Evolutionary conservation across 2,113 vertebrate species (phyloP).

Genomic region (Trichomycterus rosablanca): DNA sequence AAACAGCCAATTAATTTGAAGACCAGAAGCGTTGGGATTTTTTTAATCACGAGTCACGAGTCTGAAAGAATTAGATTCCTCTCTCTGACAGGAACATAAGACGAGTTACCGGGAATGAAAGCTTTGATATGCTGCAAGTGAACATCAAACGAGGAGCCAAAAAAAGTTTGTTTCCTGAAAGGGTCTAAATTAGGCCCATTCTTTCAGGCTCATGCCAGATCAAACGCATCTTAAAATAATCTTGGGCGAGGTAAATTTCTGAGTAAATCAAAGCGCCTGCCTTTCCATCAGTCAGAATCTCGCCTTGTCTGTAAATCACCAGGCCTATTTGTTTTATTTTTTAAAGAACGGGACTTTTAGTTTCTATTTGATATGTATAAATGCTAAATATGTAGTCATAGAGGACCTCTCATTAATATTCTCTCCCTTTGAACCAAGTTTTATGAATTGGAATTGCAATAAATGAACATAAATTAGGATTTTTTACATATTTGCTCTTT

Average conservation of each 20-base stretch:
- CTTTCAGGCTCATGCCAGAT: slow-evolving; percentile 31
- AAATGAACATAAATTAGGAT: too few relatives aligned
- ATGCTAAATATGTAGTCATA: too few relatives aligned
- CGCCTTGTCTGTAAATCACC: neutral
- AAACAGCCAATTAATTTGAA: slow-evolving; percentile 7
- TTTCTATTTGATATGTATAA: too few relatives aligned
- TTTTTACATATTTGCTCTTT: too few relatives aligned
- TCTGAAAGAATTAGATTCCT: slow-evolving; percentile 13
- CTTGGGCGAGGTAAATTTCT: slow-evolving; percentile 22
- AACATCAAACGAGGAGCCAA: slow-evolving; percentile 39
- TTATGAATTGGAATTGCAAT: too few relatives aligned
- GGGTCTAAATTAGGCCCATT: slow-evolving; percentile 31
- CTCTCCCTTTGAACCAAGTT: too few relatives aligned
- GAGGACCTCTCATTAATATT: too few relatives aligned
- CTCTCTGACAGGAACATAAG: neutral
- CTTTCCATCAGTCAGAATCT: neutral
- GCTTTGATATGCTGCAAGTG: slow-evolving; percentile 37
- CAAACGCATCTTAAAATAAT: slow-evolving; percentile 37
- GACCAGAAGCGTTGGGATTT: neutral
- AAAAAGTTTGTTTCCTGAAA: slow-evolving; percentile 34
- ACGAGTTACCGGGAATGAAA: slow-evolving; percentile 22
- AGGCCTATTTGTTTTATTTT: neutral
- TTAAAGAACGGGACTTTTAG: too few relatives aligned
- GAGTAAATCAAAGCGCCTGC: slow-evolving; percentile 9
- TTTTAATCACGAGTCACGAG: slow-evolving; percentile 21